phyloP scores from a whole-genome alignment of 2,113 vertebrate genomes.

The Circaetus cinerascens region DNA sequence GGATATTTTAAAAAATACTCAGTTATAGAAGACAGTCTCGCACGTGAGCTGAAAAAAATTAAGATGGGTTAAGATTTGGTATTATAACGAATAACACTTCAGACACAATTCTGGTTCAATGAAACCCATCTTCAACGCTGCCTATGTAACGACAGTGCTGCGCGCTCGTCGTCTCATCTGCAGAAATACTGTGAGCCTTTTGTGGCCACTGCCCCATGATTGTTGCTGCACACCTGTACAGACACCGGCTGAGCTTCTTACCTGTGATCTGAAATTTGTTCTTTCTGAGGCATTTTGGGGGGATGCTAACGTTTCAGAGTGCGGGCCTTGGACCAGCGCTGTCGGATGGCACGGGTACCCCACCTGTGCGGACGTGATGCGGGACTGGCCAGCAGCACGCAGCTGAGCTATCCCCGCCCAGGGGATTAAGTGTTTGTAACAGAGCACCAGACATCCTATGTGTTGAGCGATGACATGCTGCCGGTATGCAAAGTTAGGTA shows the following conservation, averaged over 20 bases:
- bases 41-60: neutral
- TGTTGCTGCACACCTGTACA: neutral
- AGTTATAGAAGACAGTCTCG: neutral
- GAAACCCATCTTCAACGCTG: neutral
- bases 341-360: neutral
- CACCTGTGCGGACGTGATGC: fast-evolving
- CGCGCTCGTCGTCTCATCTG: neutral
- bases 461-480: fast-evolving
- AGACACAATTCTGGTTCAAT: neutral
- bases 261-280: neutral
- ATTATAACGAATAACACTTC: neutral
- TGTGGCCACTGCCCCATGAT: neutral
- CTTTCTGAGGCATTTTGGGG: neutral
- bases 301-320: fast-evolving
- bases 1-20: neutral
- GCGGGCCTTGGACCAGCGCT: fast-evolving
- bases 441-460: fast-evolving
- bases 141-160: too few species aligned
- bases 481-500: too few species aligned
- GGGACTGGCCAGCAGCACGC: neutral
- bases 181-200: neutral
- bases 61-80: neutral
- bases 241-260: neutral
- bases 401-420: neutral
- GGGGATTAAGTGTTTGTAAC: too few species aligned